phyloP scores from a whole-genome alignment of 2,888 invertebrate genomes.

The Drosophila melanosoma region DNA sequence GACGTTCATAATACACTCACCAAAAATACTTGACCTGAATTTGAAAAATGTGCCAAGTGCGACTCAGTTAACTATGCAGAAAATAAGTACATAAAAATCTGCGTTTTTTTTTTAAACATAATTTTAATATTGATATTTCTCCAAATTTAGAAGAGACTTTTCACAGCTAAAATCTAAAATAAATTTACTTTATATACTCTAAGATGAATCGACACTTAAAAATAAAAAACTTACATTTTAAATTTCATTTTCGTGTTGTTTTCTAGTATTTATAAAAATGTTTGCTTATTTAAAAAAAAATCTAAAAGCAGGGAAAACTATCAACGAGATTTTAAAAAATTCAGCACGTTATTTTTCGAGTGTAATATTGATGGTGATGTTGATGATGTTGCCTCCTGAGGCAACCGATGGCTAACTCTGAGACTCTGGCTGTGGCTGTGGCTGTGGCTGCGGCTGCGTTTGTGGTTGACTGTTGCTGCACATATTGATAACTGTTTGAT shows the following conservation, averaged over 20 bases:
- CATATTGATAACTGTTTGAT: conserved; percentile 82
- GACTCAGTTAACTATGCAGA: not conserved
- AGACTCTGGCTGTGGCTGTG: conserved; percentile 10
- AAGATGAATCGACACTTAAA: not conserved
- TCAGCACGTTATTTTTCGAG: not conserved
- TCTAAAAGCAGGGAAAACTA: not conserved
- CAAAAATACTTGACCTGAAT: not conserved
- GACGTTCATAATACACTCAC: conserved; percentile 18
- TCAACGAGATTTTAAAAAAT: not conserved
- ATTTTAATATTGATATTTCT: not conserved
- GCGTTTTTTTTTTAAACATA: not conserved
- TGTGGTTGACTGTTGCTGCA: conserved; percentile 43
- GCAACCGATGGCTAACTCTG: conserved; percentile 20
- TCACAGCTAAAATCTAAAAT: not conserved
- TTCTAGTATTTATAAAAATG: not conserved
- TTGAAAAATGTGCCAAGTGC: not conserved
- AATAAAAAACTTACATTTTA: too few relatives aligned
- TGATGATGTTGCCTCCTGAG: conserved; percentile 35
- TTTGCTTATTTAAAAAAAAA: not conserved
- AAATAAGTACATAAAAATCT: not conserved
- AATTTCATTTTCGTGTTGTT: too few relatives aligned
- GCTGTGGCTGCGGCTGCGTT: conserved; percentile 13
- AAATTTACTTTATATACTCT: not conserved
- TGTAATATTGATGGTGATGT: conserved; percentile 2
- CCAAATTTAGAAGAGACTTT: not conserved